Conservation (phyloP, 2,797 vertebrate species). For the Manis pentadactyla region DNA sequence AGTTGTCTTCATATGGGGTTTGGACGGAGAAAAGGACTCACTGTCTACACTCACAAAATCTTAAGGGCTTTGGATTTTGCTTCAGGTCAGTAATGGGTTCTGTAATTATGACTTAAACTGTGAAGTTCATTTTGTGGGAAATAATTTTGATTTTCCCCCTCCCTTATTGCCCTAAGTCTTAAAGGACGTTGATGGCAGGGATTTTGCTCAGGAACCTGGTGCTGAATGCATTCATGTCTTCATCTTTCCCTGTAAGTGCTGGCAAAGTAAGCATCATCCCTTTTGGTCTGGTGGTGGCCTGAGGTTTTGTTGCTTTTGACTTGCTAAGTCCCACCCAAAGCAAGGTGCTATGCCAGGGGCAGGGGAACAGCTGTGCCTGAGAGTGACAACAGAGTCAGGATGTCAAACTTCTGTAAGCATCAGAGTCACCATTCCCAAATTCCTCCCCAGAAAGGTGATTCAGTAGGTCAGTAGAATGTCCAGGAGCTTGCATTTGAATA, state of each 20-base stretch:
- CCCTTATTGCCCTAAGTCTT: slow-evolving; percentile 25
- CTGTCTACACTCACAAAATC: not conserved
- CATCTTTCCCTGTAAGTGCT: not conserved
- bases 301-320: not conserved
- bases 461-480: not conserved
- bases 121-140: slow-evolving; percentile 41
- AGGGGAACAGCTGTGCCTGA: not conserved
- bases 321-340: not conserved
- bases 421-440: not conserved
- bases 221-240: not conserved
- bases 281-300: not conserved
- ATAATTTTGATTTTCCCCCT: not conserved
- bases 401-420: not conserved
- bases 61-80: slow-evolving; percentile 5
- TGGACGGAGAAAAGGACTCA: not conserved
- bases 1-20: not conserved
- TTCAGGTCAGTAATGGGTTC: slow-evolving; percentile 17
- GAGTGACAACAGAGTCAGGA: not conserved
- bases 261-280: not conserved
- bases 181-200: not conserved
- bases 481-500: not conserved
- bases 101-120: slow-evolving; percentile 36
- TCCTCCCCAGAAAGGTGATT: not conserved
- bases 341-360: not conserved
- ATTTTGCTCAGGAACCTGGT: not conserved